Percentiles rank a stretch among this genome's conserved stretches.
These are phyloP conservation scores for Cephus cinctus DNA, from an alignment of 1,140 invertebrate species.

Conservation along the genomic window DNA sequence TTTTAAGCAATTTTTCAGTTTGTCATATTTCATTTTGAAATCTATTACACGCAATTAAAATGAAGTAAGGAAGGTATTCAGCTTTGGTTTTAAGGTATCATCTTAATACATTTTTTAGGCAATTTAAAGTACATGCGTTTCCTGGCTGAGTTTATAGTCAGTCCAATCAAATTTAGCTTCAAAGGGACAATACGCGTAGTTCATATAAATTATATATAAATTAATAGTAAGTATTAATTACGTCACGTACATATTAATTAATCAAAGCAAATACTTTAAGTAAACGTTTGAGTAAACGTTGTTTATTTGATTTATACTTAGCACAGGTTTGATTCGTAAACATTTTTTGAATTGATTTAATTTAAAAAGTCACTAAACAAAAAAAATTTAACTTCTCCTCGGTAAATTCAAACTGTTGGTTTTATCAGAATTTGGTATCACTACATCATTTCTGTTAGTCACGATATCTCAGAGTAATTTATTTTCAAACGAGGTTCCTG, in stretches of 20 bases:
- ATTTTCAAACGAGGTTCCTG: constrained; percentile 10
- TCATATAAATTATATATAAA: too few species aligned
- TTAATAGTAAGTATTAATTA: not conserved
- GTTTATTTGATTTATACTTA: not conserved
- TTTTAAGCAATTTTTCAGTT: not conserved
- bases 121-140: not conserved
- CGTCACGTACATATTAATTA: not conserved
- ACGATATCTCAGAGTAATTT: not conserved
- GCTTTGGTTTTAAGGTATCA: not conserved
- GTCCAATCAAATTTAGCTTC: not conserved
- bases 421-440: too few species aligned
- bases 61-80: not conserved
- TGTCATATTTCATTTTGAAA: not conserved
- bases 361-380: not conserved
- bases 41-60: not conserved
- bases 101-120: not conserved
- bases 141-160: not conserved
- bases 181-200: not conserved
- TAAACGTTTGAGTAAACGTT: not conserved
- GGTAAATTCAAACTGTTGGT: too few species aligned
- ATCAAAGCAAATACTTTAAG: not conserved
- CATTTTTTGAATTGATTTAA: not conserved
- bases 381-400: too few species aligned
- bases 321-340: not conserved
- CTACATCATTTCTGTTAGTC: too few species aligned